Evolutionary conservation across 2,888 invertebrate species (phyloP), one percentile per base, ranked within the genome.

Genomic region (Timema podura): DNA sequence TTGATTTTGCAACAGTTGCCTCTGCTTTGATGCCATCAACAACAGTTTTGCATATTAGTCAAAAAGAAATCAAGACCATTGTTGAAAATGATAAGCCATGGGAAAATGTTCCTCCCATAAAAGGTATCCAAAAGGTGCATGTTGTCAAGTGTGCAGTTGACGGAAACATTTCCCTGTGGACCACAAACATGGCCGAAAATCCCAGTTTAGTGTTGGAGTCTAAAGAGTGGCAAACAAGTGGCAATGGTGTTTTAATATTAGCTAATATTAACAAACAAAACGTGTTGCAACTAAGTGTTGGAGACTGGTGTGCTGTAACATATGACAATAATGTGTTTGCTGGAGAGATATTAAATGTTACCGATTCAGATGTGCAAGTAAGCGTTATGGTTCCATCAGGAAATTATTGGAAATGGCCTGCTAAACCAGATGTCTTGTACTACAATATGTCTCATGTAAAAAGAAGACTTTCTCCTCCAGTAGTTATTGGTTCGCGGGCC

Each of bases 121-220:
- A 61, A 13, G 5, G 30, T 30, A 61, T 61, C 30, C 44, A 30
- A 45, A 61, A 61, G 16, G 45, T 61, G 9, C 44, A 30, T 61
- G 44, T 61, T 61, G 44, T 61, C 45, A 61, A 61, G 45, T 44
- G 61, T 61, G 61, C 30, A 44, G 16, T 30, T 61, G 61, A 61
- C 30, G 61, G 44, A 44, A 30, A 44, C 11, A 45, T 61, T 61
- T 61, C 44, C 16, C 45, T 61, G 10, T 16, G 30, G 11, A 30
- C 30, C 11, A 44, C 44, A 30, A 44, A 44, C 61, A 44, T 45
- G 45, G 61, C 30, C 45, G 44, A 61, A 30, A 30, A 61, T 61
- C 61, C 61, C 13, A 61, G 61, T n/a, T 61, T 61, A 11, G 13
- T 57, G 15, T n/a, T 30, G 3, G 30, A 30, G 30, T 30, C 30